These are phyloP conservation scores for Hyaena hyaena DNA, from an alignment of 2,113 vertebrate genomes.

Conservation along the genomic window DNA sequence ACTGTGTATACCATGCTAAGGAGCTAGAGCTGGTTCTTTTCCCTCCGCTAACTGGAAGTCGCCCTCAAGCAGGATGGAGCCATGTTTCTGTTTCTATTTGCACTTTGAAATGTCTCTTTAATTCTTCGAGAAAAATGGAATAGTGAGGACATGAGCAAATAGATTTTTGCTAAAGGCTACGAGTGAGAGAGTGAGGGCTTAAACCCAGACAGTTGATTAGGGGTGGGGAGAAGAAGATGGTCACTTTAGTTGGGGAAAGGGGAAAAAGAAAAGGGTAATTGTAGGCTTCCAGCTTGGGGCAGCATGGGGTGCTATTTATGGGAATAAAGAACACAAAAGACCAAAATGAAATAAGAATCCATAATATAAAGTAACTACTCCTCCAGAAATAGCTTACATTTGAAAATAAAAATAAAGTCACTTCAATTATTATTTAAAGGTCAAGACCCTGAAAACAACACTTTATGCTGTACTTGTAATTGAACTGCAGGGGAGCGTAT, in stretches of 20 bases:
- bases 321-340: neutral
- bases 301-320: neutral
- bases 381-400: neutral
- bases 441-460: neutral
- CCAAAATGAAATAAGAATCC: neutral
- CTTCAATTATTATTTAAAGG: neutral
- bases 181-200: neutral
- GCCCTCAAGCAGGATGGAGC: neutral
- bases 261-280: neutral
- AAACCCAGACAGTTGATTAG: neutral
- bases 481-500: neutral
- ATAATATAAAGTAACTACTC: neutral
- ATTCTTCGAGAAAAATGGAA: neutral
- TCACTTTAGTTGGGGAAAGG: neutral
- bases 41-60: neutral
- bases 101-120: neutral
- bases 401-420: neutral
- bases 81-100: neutral
- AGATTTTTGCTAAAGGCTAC: neutral
- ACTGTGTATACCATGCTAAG: neutral
- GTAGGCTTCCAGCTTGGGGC: neutral
- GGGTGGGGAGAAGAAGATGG: neutral
- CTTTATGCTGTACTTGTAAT: neutral
- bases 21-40: neutral
- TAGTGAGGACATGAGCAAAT: neutral